phyloP scores from a whole-genome alignment of 1,140 invertebrate genomes.

The Venturia canescens region DNA sequence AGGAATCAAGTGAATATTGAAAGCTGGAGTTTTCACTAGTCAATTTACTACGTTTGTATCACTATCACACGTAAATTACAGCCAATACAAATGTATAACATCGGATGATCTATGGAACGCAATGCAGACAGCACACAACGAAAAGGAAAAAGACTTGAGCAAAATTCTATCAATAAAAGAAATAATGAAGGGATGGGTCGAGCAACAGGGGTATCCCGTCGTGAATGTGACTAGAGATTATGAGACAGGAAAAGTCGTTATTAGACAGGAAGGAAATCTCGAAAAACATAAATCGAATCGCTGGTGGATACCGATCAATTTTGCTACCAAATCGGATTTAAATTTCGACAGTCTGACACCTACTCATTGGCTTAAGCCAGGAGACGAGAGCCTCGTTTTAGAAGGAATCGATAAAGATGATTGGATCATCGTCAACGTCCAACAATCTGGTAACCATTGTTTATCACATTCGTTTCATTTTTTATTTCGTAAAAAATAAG shows the following conservation, averaged over 20 bases:
- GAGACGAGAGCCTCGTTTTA: conserved; percentile 62
- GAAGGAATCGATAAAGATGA: conserved; percentile 69
- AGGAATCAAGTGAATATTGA: no score
- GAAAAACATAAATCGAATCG: conserved; percentile 62
- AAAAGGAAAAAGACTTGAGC: conserved; percentile 65
- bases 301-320: conserved; percentile 77
- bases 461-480: not conserved
- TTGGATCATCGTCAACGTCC: conserved; percentile 78
- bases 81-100: conserved; percentile 77
- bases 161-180: conserved; percentile 68
- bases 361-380: conserved; percentile 68
- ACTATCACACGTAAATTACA: conserved; percentile 45
- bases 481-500: conserved; percentile 29
- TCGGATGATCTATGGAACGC: conserved; percentile 84
- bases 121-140: conserved; percentile 78
- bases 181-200: conserved; percentile 84
- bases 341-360: conserved; percentile 73
- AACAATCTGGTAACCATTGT: conserved; percentile 70
- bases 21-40: no score
- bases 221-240: conserved; percentile 78
- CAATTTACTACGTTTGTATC: no score
- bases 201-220: conserved; percentile 83
- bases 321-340: conserved; percentile 66
- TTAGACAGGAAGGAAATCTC: conserved; percentile 76
- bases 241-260: conserved; percentile 68